These are phyloP conservation scores for Gymnoscopelus microlampas DNA, from an alignment of 2,797 vertebrate genomes.

Conservation along the genomic window DNA sequence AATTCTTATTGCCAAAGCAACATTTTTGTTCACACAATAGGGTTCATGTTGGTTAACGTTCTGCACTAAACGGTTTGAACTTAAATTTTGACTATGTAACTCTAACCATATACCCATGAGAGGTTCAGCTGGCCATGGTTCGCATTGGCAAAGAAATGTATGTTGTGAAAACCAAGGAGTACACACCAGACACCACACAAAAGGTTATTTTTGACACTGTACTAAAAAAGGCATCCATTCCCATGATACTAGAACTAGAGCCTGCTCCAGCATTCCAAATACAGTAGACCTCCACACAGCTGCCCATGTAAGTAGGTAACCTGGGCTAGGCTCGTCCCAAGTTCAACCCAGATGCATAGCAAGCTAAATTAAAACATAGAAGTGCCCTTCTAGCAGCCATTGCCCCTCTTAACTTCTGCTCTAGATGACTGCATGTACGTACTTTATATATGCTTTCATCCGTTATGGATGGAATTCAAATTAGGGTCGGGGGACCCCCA, in stretches of 20 bases:
- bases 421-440: constrained; percentile 5
- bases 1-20: too few species aligned
- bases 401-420: background rate
- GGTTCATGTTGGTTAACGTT: too few species aligned
- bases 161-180: constrained; percentile 12
- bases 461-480: background rate
- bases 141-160: constrained; percentile 15
- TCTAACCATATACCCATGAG: background rate
- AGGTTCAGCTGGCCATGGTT: constrained; percentile 34
- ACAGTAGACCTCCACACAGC: too few species aligned
- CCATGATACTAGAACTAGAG: too few species aligned
- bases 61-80: too few species aligned
- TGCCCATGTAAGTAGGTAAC: constrained; percentile 28
- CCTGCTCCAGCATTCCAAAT: too few species aligned
- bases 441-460: constrained; percentile 9
- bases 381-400: background rate
- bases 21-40: too few species aligned
- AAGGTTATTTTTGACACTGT: too few species aligned
- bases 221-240: too few species aligned
- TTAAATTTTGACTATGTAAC: background rate
- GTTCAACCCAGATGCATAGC: constrained; percentile 37
- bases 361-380: constrained; percentile 11
- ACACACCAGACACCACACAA: constrained; percentile 28
- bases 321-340: constrained; percentile 10
- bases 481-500: too few species aligned